A percentile compares a stretch with the other conserved stretches of the same genome.
phyloP scores from a whole-genome alignment of 2,888 invertebrate genomes.

The Sphaerophoria taeniata region DNA sequence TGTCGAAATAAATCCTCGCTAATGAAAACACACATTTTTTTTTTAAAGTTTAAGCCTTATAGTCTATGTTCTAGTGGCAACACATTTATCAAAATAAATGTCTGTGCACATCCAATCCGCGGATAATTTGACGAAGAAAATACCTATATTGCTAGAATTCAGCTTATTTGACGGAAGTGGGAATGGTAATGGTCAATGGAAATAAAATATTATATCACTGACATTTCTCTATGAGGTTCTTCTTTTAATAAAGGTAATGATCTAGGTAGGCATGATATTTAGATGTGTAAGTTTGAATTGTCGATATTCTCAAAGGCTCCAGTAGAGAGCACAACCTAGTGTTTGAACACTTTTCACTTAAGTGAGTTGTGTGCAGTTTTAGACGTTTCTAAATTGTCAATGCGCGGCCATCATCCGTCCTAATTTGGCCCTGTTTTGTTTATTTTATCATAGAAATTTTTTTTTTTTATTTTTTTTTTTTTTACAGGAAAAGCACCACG shows the following conservation, averaged over 20 bases:
- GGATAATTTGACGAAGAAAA: no score
- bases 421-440: constrained; percentile 54
- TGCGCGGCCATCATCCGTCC: constrained; percentile 3
- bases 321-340: neutral
- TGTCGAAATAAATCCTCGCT: constrained; percentile 39
- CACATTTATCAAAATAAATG: no score
- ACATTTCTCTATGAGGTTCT: no score
- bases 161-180: no score
- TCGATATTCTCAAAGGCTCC: constrained; percentile 43
- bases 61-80: no score
- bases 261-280: constrained; percentile 35
- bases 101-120: no score
- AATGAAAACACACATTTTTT: no score
- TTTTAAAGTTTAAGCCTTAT: no score
- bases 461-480: neutral
- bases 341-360: no score
- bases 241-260: neutral
- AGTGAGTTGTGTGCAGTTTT: constrained; percentile 44
- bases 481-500: neutral
- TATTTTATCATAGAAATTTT: neutral
- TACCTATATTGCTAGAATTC: no score
- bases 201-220: no score
- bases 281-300: constrained; percentile 37
- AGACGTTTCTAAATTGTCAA: constrained; percentile 30
- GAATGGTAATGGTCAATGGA: no score